Percentiles rank a stretch among this genome's conserved stretches.
phyloP scores from a whole-genome alignment of 2,888 invertebrate species.

The Caenorhabditis panamensis region DNA sequence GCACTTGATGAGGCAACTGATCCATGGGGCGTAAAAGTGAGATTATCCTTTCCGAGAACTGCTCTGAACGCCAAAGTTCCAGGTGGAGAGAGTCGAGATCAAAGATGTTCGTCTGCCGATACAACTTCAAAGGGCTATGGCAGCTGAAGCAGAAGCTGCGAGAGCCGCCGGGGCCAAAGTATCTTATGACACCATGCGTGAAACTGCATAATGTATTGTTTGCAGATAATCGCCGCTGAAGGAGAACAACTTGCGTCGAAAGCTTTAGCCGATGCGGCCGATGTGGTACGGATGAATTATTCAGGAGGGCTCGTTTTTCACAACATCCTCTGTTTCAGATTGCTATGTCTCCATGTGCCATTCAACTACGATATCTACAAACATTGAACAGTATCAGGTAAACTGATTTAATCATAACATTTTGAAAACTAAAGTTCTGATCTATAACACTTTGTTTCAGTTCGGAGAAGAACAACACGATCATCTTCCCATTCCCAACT shows the following conservation, averaged over 20 bases:
- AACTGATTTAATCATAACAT: too few relatives aligned
- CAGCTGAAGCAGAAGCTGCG: slow-evolving; percentile 77
- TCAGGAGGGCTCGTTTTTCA: slow-evolving; percentile 14
- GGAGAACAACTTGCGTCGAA: slow-evolving; percentile 86
- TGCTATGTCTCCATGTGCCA: slow-evolving; percentile 88
- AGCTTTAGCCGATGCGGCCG: slow-evolving; percentile 90
- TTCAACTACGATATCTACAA: slow-evolving; percentile 86
- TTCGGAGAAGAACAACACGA: slow-evolving; percentile 98
- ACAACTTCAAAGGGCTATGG: slow-evolving; percentile 76
- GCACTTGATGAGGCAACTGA: slow-evolving; percentile 82
- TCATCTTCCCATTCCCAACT: slow-evolving; percentile 94
- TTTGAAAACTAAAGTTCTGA: too few relatives aligned
- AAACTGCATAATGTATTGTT: slow-evolving; percentile 58
- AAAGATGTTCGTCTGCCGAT: slow-evolving; percentile 76
- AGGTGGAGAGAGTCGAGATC: slow-evolving; percentile 93
- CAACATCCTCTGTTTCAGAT: slow-evolving; percentile 83
- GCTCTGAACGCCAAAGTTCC: not conserved
- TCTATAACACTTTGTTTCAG: slow-evolving; percentile 85
- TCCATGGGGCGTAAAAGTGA: slow-evolving; percentile 82
- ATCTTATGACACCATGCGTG: slow-evolving; percentile 32
- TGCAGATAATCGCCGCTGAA: slow-evolving; percentile 84
- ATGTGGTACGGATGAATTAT: slow-evolving; percentile 83
- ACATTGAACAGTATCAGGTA: slow-evolving; percentile 86
- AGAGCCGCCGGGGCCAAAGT: slow-evolving; percentile 77
- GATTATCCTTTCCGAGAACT: not conserved